A percentile compares a stretch with the other conserved stretches of the same genome.
Conservation (phyloP, 2,113 vertebrate species). For the Mohoua ochrocephala region DNA sequence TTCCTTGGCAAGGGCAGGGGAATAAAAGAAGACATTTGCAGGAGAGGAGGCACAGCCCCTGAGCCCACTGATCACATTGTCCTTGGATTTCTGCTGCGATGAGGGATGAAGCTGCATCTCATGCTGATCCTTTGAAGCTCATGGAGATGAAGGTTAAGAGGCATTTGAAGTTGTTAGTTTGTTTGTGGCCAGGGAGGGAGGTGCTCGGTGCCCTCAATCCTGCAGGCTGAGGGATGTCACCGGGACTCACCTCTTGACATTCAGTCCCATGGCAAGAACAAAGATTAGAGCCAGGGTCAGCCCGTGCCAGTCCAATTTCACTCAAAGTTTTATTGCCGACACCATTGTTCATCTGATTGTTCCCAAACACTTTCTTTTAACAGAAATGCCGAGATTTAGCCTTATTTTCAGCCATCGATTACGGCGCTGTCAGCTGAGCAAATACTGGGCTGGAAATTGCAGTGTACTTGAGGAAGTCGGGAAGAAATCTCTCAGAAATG, state of each 20-base stretch:
- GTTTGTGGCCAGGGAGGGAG: constrained; percentile 17
- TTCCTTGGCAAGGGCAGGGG: not conserved
- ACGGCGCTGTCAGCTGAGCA: not conserved
- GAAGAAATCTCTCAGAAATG: not conserved
- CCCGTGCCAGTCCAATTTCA: not conserved
- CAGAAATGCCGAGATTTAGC: not conserved
- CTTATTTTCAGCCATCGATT: not conserved
- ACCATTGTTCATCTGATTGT: not conserved
- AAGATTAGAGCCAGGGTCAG: not conserved
- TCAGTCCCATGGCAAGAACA: not conserved
- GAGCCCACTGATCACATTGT: not conserved
- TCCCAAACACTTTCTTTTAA: not conserved
- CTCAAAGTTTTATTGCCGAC: not conserved
- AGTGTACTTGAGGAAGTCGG: not conserved
- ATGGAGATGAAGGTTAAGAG: constrained; percentile 50
- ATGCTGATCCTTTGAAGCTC: constrained; percentile 41
- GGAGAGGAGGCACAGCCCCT: not conserved
- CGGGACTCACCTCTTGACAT: not conserved
- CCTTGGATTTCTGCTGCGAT: not conserved
- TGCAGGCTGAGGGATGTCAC: constrained; percentile 8
- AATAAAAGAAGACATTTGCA: not conserved
- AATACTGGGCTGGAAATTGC: not conserved
- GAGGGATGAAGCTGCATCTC: constrained; percentile 11
- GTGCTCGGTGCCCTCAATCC: not conserved
- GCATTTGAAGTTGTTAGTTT: constrained; percentile 49